Conservation (phyloP, 53 echinoderm and acorn worm species). For the Apostichopus leukothele region DNA sequence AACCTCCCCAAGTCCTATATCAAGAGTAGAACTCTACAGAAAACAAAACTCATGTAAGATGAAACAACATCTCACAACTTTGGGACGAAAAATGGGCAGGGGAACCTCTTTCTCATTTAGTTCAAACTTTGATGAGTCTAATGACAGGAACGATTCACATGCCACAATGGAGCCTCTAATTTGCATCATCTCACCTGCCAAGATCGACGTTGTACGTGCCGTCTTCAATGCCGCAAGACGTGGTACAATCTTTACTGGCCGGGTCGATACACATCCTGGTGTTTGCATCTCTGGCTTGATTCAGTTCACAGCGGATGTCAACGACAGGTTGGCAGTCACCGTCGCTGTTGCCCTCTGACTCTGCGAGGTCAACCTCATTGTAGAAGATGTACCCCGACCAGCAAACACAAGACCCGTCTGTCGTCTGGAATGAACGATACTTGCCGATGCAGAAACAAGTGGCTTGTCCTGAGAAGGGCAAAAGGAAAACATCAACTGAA, state of each 20-base stretch:
- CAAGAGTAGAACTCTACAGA: too few relatives aligned
- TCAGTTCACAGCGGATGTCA: constrained; percentile 76
- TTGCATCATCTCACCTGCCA: constrained; percentile 63
- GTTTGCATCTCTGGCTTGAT: constrained; percentile 74
- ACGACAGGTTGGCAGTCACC: constrained; percentile 90
- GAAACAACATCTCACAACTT: too few relatives aligned
- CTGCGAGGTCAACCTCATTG: constrained; percentile 71
- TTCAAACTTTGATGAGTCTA: background rate
- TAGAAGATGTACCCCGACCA: constrained; percentile 91
- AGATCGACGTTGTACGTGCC: constrained; percentile 72
- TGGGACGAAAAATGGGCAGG: too few relatives aligned
- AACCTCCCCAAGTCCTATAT: too few relatives aligned
- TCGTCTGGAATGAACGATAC: constrained; percentile 92
- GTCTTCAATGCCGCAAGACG: constrained; percentile 54
- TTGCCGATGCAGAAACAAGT: constrained; percentile 76
- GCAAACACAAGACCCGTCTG: constrained; percentile 91
- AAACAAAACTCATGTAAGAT: too few relatives aligned
- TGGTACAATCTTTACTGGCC: constrained; percentile 54
- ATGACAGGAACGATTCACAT: constrained; percentile 9
- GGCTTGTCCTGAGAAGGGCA: constrained; percentile 56
- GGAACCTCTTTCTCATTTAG: background rate
- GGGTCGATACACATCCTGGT: constrained; percentile 77
- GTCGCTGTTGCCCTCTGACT: constrained; percentile 77
- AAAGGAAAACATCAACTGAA: constrained; percentile 5
- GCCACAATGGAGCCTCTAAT: background rate